Evolutionary conservation across 2,797 vertebrate species (phyloP).

Genomic region (Mustela erminea): DNA sequence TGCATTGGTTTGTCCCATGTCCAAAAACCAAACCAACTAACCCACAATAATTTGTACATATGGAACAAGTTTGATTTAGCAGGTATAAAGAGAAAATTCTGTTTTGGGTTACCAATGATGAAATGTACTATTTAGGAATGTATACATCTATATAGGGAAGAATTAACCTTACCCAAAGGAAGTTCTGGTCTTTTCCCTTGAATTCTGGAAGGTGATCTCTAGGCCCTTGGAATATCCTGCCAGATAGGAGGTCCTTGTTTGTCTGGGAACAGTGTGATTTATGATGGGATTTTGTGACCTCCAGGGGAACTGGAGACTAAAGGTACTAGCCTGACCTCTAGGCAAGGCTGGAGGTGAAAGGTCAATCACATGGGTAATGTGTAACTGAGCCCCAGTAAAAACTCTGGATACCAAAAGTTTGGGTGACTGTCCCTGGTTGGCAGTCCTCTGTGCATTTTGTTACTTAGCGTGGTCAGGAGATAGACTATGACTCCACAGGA

Average conservation of each 20-base stretch:
- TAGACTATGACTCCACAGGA: fast-evolving
- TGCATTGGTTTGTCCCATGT: neutral
- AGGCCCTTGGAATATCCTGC: neutral
- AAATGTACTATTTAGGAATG: neutral
- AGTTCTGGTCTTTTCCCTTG: neutral
- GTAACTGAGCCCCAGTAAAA: neutral
- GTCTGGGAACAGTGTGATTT: neutral
- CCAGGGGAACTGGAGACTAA: neutral
- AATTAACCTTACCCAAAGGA: neutral
- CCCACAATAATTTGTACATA: neutral
- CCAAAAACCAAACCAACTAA: neutral
- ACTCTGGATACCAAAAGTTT: neutral
- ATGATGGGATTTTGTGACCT: neutral
- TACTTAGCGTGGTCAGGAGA: neutral
- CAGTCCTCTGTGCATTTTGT: neutral
- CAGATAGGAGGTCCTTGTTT: neutral
- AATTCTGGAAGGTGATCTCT: neutral
- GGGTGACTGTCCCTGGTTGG: neutral
- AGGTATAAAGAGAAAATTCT: neutral
- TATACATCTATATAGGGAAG: neutral
- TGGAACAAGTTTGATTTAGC: neutral
- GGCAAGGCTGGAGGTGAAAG: neutral
- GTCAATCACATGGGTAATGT: neutral
- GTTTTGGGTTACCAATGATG: neutral
- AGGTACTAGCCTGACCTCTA: neutral